Evolutionary conservation across 2,113 vertebrate species (phyloP).

Genomic region (Archocentrus centrarchus): DNA sequence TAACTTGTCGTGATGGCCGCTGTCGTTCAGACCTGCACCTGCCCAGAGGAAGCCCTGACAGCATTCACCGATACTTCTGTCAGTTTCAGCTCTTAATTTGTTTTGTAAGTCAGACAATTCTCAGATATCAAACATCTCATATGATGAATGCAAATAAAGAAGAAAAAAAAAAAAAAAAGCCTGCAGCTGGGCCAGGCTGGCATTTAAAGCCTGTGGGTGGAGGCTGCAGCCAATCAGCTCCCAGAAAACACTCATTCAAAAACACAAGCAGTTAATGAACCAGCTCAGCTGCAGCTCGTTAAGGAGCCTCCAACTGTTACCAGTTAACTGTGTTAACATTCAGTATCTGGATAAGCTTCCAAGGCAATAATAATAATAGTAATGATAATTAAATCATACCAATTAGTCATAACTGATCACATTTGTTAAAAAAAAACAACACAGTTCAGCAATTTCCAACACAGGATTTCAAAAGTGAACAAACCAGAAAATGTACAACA

Average conservation of each 20-base stretch:
- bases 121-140: not conserved
- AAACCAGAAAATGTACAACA: too few species aligned
- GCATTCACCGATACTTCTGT: not conserved
- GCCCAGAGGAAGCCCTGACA: accelerated
- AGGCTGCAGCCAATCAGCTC: not conserved
- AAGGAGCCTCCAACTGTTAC: not conserved
- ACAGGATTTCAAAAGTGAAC: too few species aligned
- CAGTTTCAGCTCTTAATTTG: too few species aligned
- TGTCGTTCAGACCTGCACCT: not conserved
- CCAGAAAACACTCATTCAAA: not conserved
- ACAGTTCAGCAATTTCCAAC: too few species aligned
- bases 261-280: not conserved
- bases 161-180: accelerated
- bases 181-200: accelerated
- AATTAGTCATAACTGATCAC: not conserved
- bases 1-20: accelerated
- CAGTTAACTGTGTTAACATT: too few species aligned
- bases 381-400: not conserved
- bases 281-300: not conserved
- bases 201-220: not conserved
- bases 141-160: not conserved
- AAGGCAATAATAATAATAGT: too few species aligned
- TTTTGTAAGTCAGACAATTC: not conserved
- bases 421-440: too few species aligned
- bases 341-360: too few species aligned